Conservation (phyloP, 2,888 invertebrate species). For the Andrena minutula region DNA sequence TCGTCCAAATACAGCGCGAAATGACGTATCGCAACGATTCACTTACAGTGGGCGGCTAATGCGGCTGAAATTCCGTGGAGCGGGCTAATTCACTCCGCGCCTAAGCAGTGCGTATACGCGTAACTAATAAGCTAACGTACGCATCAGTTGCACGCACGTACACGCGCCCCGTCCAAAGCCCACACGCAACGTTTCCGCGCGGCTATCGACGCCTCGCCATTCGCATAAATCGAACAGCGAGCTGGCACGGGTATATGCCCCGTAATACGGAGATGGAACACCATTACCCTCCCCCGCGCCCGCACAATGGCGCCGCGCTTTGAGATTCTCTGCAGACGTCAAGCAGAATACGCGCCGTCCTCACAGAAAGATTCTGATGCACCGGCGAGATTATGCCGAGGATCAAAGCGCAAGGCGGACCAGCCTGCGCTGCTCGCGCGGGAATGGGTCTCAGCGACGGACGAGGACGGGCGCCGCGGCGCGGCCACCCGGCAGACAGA, state of each 20-base stretch:
- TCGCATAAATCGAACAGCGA: slow-evolving; percentile 9
- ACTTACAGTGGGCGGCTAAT: no score
- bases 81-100: not conserved
- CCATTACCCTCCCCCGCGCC: slow-evolving; percentile 24
- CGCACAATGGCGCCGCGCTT: slow-evolving; percentile 37
- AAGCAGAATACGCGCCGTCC: slow-evolving; percentile 38
- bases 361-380: slow-evolving; percentile 52
- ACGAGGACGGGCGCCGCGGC: not conserved
- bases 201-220: slow-evolving; percentile 20
- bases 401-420: slow-evolving; percentile 54
- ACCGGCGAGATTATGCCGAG: slow-evolving; percentile 36
- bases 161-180: no score
- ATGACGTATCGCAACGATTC: no score
- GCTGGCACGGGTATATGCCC: slow-evolving; percentile 19
- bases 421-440: slow-evolving; percentile 12
- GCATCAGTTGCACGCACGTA: not conserved
- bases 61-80: no score
- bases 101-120: not conserved
- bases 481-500: not conserved
- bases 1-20: no score
- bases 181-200: slow-evolving; percentile 9
- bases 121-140: slow-evolving; percentile 14
- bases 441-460: slow-evolving; percentile 31
- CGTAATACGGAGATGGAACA: slow-evolving; percentile 52
- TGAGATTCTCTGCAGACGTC: slow-evolving; percentile 46